Evolutionary conservation across 2,888 invertebrate species (phyloP).

Genomic region (Thymelicus lineola): DNA sequence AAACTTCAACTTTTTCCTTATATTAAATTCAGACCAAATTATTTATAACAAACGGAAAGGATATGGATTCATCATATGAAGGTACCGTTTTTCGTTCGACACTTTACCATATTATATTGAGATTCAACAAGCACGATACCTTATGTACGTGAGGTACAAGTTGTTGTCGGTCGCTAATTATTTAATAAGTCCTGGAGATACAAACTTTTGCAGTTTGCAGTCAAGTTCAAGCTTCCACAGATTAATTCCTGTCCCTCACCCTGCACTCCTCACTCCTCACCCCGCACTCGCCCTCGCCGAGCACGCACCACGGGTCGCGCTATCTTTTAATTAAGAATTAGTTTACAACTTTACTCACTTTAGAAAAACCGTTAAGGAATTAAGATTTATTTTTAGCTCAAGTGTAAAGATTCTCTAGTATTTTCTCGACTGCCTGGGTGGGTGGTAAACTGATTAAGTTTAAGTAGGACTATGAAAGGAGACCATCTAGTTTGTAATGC

Average conservation of each 20-base stretch:
- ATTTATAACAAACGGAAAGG: too few relatives aligned
- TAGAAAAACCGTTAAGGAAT: slow-evolving; percentile 18
- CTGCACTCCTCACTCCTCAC: not conserved
- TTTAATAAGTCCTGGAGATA: slow-evolving; percentile 22
- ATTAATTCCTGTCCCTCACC: slow-evolving; percentile 28
- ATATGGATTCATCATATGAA: too few relatives aligned
- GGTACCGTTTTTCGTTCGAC: too few relatives aligned
- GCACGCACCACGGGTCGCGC: not conserved
- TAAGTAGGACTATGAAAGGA: too few relatives aligned
- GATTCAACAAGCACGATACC: not conserved
- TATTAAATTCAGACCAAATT: too few relatives aligned
- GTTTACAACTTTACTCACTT: slow-evolving; percentile 13
- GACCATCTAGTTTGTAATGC: too few relatives aligned
- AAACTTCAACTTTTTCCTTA: too few relatives aligned
- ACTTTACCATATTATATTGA: too few relatives aligned
- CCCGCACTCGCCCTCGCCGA: too few relatives aligned
- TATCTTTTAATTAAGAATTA: slow-evolving; percentile 34
- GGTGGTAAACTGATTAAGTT: not conserved
- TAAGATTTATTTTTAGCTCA: not conserved
- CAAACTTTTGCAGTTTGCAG: slow-evolving; percentile 29
- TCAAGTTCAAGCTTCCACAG: slow-evolving; percentile 16
- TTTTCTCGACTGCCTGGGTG: not conserved
- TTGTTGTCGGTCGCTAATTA: slow-evolving; percentile 12
- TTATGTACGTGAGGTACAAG: not conserved
- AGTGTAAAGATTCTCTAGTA: not conserved